Percentiles rank a stretch among this genome's conserved stretches.
Evolutionary conservation across 2,797 vertebrate genomes (phyloP).

Genomic region (Scyliorhinus canicula): DNA sequence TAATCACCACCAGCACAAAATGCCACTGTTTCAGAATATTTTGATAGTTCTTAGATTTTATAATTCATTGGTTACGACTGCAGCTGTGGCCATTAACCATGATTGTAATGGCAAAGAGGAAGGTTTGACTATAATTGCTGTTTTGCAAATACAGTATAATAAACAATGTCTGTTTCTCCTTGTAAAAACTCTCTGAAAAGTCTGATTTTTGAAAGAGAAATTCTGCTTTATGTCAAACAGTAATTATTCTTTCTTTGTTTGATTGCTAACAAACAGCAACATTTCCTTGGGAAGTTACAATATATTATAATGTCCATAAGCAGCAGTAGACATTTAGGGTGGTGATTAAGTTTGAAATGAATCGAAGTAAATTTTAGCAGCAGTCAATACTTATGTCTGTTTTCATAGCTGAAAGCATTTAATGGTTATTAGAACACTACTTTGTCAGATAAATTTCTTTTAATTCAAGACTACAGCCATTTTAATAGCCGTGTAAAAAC

Average conservation of each 20-base stretch:
- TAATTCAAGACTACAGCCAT: not conserved
- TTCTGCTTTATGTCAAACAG: slow-evolving; percentile 24
- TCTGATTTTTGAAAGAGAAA: not conserved
- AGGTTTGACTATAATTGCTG: slow-evolving; percentile 1
- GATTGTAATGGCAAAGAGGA: slow-evolving; percentile 26
- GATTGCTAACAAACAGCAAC: slow-evolving; percentile 5
- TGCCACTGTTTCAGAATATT: not conserved
- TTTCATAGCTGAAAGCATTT: slow-evolving; percentile 20
- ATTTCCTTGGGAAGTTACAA: not conserved
- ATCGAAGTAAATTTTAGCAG: not conserved
- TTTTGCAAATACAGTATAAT: slow-evolving; percentile 26
- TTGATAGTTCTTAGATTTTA: not conserved
- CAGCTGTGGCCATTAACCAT: slow-evolving; percentile 16
- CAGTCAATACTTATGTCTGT: slow-evolving; percentile 18
- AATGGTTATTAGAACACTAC: slow-evolving; percentile 3
- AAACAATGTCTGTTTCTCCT: slow-evolving; percentile 6
- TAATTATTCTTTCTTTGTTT: not conserved
- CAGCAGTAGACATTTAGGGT: not conserved
- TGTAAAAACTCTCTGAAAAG: not conserved
- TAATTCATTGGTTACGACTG: not conserved
- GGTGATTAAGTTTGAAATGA: slow-evolving; percentile 13
- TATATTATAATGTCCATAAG: slow-evolving; percentile 12
- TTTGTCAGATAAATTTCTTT: not conserved
- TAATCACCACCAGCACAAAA: not conserved
- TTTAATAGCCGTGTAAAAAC: not conserved